Evolutionary conservation across 2,888 invertebrate genomes (phyloP).

Genomic region (Noctua janthina): DNA sequence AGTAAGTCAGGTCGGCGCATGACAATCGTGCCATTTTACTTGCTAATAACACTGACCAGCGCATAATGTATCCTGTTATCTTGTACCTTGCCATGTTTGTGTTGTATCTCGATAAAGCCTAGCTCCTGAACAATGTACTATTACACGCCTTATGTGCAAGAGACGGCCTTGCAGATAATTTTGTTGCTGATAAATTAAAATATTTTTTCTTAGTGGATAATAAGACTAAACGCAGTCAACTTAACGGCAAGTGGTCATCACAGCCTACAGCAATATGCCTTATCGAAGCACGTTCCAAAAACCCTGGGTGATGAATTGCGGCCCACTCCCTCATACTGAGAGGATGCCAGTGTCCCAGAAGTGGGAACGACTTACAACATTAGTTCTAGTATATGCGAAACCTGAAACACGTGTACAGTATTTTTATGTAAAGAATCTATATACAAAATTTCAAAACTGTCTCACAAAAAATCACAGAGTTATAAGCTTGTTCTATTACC

Average conservation of each 20-base stretch:
- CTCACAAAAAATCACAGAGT: no score
- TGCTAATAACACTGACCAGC: constrained; percentile 77
- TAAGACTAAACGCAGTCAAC: background rate
- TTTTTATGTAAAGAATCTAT: no score
- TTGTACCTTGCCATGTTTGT: constrained; percentile 60
- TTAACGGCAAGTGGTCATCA: background rate
- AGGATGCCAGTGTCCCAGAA: background rate
- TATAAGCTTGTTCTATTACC: no score
- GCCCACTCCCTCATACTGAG: background rate
- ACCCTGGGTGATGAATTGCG: background rate
- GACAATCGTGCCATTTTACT: constrained; percentile 79
- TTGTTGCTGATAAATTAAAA: background rate
- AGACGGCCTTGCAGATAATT: constrained; percentile 13
- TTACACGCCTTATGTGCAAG: background rate
- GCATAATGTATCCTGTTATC: constrained; percentile 72
- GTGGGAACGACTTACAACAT: background rate
- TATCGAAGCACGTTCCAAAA: background rate
- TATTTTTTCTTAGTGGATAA: background rate
- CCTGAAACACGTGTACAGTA: no score
- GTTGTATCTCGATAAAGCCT: constrained; percentile 53
- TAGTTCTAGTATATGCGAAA: no score
- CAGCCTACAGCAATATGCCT: background rate
- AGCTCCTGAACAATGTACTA: constrained; percentile 37
- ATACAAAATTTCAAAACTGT: no score
- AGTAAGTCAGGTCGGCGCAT: constrained; percentile 74